These are phyloP conservation scores for Meganola albula DNA, from an alignment of 2,888 invertebrate species.

Conservation along the genomic window DNA sequence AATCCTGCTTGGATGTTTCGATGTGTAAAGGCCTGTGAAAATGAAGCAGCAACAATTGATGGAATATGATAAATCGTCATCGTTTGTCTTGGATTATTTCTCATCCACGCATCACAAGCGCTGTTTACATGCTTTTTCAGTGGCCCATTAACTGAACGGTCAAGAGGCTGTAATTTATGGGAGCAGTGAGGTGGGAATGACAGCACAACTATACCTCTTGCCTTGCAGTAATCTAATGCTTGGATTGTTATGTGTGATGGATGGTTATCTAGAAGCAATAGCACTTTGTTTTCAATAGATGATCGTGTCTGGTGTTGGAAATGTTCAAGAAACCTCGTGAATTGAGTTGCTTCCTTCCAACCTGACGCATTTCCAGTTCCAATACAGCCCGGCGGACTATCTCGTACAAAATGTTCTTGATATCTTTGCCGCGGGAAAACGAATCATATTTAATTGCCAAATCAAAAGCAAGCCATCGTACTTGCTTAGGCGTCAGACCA, in stretches of 20 bases:
- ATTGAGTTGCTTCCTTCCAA: neutral
- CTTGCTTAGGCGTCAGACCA: no score
- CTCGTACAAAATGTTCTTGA: constrained; percentile 19
- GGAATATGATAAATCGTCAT: neutral
- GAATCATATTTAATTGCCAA: no score
- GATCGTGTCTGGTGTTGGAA: constrained; percentile 10
- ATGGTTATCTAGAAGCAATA: constrained; percentile 19
- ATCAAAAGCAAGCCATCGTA: no score
- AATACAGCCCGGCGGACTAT: constrained; percentile 16
- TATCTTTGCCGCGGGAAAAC: constrained; percentile 14
- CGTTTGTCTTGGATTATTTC: neutral
- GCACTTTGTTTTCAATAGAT: constrained; percentile 5
- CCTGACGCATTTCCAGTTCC: constrained; percentile 14
- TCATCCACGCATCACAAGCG: constrained; percentile 1
- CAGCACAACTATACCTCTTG: constrained; percentile 2
- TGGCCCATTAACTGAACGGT: constrained; percentile 2
- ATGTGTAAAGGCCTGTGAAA: neutral
- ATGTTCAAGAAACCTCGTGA: constrained; percentile 8
- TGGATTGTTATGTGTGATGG: constrained; percentile 15
- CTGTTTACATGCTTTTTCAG: constrained; percentile 2
- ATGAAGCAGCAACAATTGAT: neutral
- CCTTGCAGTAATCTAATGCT: constrained; percentile 18
- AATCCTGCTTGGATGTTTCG: constrained; percentile 5
- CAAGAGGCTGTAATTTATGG: constrained; percentile 2
- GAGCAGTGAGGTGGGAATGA: constrained; percentile 6